A percentile compares a stretch with the other conserved stretches of the same genome.
Evolutionary conservation across 1,140 invertebrate species (phyloP).

Genomic region (Drosophila cardini): DNA sequence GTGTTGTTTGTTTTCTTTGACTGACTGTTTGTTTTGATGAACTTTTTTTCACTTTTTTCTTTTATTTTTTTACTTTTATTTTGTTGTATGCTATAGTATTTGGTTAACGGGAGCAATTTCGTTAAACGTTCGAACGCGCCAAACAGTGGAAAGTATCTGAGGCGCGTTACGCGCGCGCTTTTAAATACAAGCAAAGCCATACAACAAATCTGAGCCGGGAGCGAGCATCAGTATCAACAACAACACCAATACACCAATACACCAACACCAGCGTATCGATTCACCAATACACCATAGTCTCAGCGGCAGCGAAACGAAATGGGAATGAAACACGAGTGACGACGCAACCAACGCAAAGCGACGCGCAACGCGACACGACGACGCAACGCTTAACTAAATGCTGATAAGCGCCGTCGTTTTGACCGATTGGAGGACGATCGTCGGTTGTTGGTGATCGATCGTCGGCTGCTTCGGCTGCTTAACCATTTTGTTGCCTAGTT

Average conservation of each 20-base stretch:
- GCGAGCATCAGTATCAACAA: slow-evolving; percentile 31
- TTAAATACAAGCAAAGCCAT: slow-evolving; percentile 63
- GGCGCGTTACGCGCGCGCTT: slow-evolving; percentile 62
- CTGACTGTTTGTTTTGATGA: no score
- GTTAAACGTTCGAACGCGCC: slow-evolving; percentile 56
- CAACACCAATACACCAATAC: slow-evolving; percentile 14
- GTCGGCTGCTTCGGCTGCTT: slow-evolving; percentile 1
- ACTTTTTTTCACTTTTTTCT: background rate
- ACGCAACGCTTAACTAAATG: slow-evolving; percentile 45
- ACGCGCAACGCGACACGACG: no score
- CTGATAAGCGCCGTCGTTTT: slow-evolving; percentile 22
- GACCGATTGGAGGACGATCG: slow-evolving; percentile 16
- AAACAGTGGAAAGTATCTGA: slow-evolving; percentile 76
- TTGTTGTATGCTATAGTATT: slow-evolving; percentile 10
- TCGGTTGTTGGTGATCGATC: background rate
- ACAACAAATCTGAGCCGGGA: slow-evolving; percentile 38
- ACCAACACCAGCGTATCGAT: slow-evolving; percentile 17
- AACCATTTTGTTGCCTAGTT: slow-evolving; percentile 26
- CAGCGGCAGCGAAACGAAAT: slow-evolving; percentile 37
- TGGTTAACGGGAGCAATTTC: slow-evolving; percentile 38
- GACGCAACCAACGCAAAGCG: no score
- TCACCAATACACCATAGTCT: slow-evolving; percentile 12
- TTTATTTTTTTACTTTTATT: slow-evolving; percentile 4
- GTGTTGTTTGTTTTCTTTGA: no score
- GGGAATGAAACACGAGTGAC: slow-evolving; percentile 47